Conservation (phyloP, 2,113 vertebrate genomes). For the Corythoichthys intestinalis region DNA sequence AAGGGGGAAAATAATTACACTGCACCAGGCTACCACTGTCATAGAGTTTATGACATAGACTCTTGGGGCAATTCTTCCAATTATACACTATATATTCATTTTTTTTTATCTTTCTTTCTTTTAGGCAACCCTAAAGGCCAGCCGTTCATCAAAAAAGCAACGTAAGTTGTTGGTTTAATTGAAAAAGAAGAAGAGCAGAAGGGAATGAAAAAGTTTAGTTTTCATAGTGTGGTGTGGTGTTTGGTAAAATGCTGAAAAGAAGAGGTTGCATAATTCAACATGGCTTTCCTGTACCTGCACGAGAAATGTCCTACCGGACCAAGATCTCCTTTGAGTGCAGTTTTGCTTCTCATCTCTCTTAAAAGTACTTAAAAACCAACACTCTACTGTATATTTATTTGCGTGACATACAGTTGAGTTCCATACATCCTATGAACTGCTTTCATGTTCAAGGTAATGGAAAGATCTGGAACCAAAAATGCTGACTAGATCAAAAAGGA, state of each 20-base stretch:
- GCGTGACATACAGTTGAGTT: not conserved
- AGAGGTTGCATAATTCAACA: constrained; percentile 65
- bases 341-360: not conserved
- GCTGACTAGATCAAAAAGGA: not conserved
- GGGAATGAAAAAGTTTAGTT: not conserved
- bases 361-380: not conserved
- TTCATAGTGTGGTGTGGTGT: constrained; percentile 16
- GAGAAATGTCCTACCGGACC: not conserved
- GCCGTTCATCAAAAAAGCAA: constrained; percentile 43
- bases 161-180: not conserved
- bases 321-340: not conserved
- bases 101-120: constrained; percentile 10
- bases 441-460: not conserved
- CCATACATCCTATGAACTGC: not conserved
- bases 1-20: not conserved
- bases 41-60: not conserved
- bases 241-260: constrained; percentile 54
- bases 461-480: not conserved
- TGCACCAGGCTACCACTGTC: not conserved
- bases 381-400: not conserved
- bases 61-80: constrained; percentile 26
- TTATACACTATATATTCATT: not conserved
- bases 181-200: constrained; percentile 12
- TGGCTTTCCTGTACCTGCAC: constrained; percentile 38
- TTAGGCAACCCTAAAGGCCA: constrained; percentile 16